phyloP scores from a whole-genome alignment of 35 echinoderm and acorn worm genomes.

The Heliocidaris tuberculata region DNA sequence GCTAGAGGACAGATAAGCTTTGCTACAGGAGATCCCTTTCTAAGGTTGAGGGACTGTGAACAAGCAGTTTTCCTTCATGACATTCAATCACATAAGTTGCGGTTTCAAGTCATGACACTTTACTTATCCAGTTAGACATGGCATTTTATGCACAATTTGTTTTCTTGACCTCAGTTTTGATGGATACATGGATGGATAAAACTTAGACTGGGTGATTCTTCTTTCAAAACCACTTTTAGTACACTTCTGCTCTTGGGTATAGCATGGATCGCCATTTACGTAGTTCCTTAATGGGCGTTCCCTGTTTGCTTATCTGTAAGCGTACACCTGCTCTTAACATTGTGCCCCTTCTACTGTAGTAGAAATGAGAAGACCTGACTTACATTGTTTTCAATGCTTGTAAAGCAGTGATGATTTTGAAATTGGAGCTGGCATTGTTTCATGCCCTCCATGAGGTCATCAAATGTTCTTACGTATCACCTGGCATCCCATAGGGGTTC shows the following conservation, averaged over 20 bases:
- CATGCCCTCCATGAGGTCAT: neutral
- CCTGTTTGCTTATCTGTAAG: no score
- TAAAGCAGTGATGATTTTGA: neutral
- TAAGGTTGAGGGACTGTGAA: neutral
- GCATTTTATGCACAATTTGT: no score
- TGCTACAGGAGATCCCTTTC: neutral
- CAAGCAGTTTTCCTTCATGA: neutral
- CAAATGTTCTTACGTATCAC: neutral
- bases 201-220: neutral
- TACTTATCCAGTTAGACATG: no score
- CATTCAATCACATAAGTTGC: neutral
- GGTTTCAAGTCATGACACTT: no score
- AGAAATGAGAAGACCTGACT: neutral
- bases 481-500: neutral
- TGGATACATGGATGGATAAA: neutral
- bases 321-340: neutral
- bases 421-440: neutral
- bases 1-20: no score
- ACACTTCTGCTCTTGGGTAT: neutral
- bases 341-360: neutral
- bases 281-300: neutral
- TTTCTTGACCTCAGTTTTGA: neutral
- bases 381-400: neutral
- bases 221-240: no score
- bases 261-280: neutral